Evolutionary conservation across 2,797 vertebrate species (phyloP).

Genomic region (Chromobotia macracanthus): DNA sequence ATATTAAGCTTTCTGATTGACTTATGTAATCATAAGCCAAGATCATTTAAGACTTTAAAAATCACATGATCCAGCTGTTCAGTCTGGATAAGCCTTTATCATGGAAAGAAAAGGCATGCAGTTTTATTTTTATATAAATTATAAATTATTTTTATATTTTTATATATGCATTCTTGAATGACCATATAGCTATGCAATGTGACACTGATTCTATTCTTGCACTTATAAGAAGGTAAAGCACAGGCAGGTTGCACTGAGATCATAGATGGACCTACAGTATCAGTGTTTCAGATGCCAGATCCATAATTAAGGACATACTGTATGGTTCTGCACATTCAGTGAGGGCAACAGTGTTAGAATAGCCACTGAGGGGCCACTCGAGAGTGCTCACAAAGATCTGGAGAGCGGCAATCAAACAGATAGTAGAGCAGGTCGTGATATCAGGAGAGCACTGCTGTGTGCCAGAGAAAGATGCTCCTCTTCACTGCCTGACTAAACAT

Average conservation of each 20-base stretch:
- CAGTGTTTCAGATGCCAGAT: constrained; percentile 3
- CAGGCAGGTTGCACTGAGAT: neutral
- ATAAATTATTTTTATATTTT: too few species aligned
- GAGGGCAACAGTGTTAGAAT: constrained; percentile 7
- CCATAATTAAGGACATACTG: constrained; percentile 40
- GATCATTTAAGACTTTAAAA: neutral
- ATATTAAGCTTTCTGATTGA: neutral
- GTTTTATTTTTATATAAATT: too few species aligned
- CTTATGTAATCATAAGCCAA: neutral
- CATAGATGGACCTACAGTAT: neutral
- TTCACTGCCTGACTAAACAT: neutral
- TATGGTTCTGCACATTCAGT: constrained; percentile 7
- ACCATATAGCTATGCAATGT: neutral
- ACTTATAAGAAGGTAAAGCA: neutral
- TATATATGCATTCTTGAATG: neutral
- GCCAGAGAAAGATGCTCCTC: neutral
- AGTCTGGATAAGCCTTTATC: constrained; percentile 29
- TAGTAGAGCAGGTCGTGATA: constrained; percentile 16
- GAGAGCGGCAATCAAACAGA: constrained; percentile 42
- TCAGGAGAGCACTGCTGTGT: neutral
- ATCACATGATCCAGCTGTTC: neutral
- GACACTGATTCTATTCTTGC: neutral
- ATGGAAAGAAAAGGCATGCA: too few species aligned
- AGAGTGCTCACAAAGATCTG: constrained; percentile 22
- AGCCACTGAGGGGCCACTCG: constrained; percentile 8